Percentiles rank a stretch among this genome's conserved stretches.
phyloP scores from a whole-genome alignment of 2,888 invertebrate species.

The Hydroisotoma schaefferi region DNA sequence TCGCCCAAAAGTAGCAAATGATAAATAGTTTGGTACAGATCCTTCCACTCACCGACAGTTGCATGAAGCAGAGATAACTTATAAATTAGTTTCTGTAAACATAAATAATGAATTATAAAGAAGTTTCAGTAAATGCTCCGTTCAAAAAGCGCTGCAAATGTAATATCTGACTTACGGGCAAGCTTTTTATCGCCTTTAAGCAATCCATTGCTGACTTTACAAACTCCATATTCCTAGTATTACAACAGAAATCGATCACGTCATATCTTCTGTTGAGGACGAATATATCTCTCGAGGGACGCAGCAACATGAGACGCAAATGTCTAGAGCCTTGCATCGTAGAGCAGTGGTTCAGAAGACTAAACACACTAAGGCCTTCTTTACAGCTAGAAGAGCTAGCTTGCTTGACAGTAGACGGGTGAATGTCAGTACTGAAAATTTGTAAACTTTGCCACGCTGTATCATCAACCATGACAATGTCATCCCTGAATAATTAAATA shows the following conservation, averaged over 20 bases:
- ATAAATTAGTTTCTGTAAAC: conserved; percentile 59
- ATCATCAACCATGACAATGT: conserved; percentile 67
- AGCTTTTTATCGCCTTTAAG: conserved; percentile 61
- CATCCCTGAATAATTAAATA: conserved; percentile 57
- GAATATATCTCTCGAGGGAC: conserved; percentile 64
- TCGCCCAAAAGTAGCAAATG: conserved; percentile 67
- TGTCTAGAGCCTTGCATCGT: conserved; percentile 64
- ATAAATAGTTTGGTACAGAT: conserved; percentile 67
- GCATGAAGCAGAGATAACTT: conserved; percentile 64
- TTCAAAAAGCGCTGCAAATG: too few relatives aligned
- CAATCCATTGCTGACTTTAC: conserved; percentile 62
- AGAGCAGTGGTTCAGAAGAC: conserved; percentile 67
- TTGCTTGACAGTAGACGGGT: conserved; percentile 73
- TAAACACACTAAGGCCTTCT: conserved; percentile 71
- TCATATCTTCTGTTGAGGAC: conserved; percentile 64
- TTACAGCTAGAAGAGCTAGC: conserved; percentile 57
- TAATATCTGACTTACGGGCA: conserved; percentile 57
- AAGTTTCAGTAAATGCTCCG: too few relatives aligned
- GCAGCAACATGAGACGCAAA: conserved; percentile 64
- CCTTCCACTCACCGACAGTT: conserved; percentile 65
- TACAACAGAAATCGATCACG: conserved; percentile 66
- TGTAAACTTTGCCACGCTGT: conserved; percentile 71
- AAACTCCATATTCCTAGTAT: conserved; percentile 61
- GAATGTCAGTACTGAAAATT: conserved; percentile 68
- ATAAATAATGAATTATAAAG: too few relatives aligned